Evolutionary conservation across 2,113 vertebrate species (phyloP).

Genomic region (Donacobius atricapilla): DNA sequence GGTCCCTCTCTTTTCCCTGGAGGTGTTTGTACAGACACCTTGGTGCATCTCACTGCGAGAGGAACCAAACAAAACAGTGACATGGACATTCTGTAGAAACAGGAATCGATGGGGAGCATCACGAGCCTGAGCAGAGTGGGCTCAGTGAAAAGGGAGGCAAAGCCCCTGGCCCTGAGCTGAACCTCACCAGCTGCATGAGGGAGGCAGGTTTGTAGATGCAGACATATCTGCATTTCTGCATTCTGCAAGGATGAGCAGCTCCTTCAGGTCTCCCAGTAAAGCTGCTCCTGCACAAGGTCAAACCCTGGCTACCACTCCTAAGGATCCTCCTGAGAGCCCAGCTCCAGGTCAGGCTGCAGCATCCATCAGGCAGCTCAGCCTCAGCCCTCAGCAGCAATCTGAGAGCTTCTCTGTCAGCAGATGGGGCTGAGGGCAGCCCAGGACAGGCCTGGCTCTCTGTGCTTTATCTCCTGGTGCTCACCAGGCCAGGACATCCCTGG

Average conservation of each 20-base stretch:
- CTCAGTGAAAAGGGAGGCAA: neutral
- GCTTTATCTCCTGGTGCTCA: fast-evolving
- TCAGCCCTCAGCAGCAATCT: neutral
- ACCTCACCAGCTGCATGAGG: neutral
- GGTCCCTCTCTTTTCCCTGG: neutral
- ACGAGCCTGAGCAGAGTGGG: fast-evolving
- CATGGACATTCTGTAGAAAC: neutral
- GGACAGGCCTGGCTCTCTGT: neutral
- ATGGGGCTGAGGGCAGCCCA: neutral
- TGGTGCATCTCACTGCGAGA: neutral
- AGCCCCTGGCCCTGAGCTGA: neutral
- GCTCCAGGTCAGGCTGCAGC: neutral
- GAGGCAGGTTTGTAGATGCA: neutral
- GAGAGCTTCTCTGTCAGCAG: neutral
- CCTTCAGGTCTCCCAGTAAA: neutral
- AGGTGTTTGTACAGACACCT: neutral
- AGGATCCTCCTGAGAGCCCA: neutral
- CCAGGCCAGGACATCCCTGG: fast-evolving
- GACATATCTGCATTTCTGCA: neutral
- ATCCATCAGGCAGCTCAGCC: neutral
- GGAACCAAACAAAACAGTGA: neutral
- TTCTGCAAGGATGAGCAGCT: neutral
- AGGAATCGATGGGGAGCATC: fast-evolving
- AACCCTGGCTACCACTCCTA: neutral
- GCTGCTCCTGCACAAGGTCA: neutral